Percentiles rank a stretch among this genome's conserved stretches.
Conservation (phyloP, 2,797 vertebrate species). For the Hirundo rustica region DNA sequence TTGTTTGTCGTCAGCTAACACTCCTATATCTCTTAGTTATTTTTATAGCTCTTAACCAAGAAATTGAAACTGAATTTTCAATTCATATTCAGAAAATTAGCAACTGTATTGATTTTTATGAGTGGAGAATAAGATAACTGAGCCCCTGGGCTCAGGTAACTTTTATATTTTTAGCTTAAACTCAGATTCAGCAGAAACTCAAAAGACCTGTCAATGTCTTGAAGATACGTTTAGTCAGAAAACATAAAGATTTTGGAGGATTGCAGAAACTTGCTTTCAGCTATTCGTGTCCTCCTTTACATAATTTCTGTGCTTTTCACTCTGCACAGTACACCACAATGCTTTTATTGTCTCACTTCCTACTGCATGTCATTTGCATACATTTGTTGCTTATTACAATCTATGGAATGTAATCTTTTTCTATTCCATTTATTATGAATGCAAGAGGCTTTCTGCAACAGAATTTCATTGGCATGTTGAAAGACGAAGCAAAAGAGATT, state of each 20-base stretch:
- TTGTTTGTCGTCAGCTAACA: not conserved
- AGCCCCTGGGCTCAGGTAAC: not conserved
- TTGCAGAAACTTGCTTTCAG: not conserved
- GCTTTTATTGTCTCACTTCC: constrained; percentile 18
- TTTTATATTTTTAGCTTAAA: not conserved
- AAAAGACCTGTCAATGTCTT: not conserved
- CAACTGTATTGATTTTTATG: not conserved
- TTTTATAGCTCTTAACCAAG: not conserved
- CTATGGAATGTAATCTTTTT: constrained; percentile 19
- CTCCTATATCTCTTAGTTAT: not conserved
- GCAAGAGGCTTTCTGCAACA: not conserved
- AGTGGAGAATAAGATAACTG: not conserved
- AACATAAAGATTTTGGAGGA: not conserved
- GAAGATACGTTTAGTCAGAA: not conserved
- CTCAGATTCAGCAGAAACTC: not conserved
- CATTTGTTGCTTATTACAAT: not conserved
- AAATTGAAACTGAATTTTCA: not conserved
- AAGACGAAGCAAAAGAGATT: not conserved
- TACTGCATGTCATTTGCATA: constrained; percentile 45
- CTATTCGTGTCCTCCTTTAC: not conserved
- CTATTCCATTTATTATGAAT: not conserved
- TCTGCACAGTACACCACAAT: not conserved
- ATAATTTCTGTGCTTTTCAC: not conserved
- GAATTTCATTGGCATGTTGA: not conserved
- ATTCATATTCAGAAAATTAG: not conserved